Base-by-base conservation (phyloP, 2,113 vertebrate species). In the Gallinago media region DNA sequence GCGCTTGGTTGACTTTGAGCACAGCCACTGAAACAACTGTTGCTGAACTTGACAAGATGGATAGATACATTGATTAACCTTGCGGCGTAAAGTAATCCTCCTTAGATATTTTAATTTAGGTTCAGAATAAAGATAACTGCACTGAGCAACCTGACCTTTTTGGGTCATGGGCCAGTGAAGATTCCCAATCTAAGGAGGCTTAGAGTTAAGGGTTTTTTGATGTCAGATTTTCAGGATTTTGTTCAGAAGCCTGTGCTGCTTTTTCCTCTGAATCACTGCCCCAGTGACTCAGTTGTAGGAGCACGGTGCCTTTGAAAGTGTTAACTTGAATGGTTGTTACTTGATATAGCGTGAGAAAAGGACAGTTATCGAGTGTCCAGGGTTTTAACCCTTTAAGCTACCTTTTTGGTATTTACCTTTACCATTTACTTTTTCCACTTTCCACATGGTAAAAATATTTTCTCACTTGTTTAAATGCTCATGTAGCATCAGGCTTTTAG, bases 31-130 rank as follows among this genome's bases (percentile, higher is more conserved):
- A 9, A 87, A 63, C 85, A 92, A 38, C 66, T 93, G 74, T 78
- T 92, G 85, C 82, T 92, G 85, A 49, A 5, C 78, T 56, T 76
- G 90, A 62, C 78, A 62, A 54, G 95, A 82, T 88, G 85, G 58
- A 79, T 52, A 93, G 90, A 94, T 93, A 94, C 92, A 90, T 75
- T 82, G 94, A 95, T 95, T 96, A 93, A 88, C 92, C 92, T 96
- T 95, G 92, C 54, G 61, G 70, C 2, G 0, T 54, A 6, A 14
- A 65, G 49, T 31, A 22, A 55, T 85, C 54, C 74, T 71, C 49
- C 54, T 79, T 58, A 50, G 81, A 6, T 82, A 14, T 54, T 93
- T 82, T 62, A 93, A 85, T 93, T 78, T 79, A 15, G 25, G 27
- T 32, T 79, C 50, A 21, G 32, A 62, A 34, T 46, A 6, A 75